These are phyloP conservation scores for Creontiades dilutus DNA, from an alignment of 2,888 invertebrate species.

Conservation along the genomic window DNA sequence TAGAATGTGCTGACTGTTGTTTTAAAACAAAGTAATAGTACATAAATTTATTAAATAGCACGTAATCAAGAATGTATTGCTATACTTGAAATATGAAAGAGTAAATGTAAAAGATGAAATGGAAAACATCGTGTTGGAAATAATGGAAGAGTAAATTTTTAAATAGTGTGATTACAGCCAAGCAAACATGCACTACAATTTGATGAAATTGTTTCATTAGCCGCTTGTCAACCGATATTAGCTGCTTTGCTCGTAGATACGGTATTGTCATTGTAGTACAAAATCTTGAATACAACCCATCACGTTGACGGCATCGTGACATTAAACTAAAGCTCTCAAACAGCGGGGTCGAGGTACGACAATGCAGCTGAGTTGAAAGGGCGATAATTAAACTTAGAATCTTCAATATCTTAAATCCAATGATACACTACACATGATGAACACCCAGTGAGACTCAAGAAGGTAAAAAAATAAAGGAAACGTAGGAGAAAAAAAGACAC, in stretches of 20 bases:
- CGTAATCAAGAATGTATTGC: no score
- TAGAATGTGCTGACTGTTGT: no score
- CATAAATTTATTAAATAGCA: no score
- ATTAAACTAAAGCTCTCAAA: no score
- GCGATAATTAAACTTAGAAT: not conserved
- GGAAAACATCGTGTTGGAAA: not conserved
- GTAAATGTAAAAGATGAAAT: not conserved
- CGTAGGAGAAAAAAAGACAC: not conserved
- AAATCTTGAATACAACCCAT: no score
- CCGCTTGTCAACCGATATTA: not conserved
- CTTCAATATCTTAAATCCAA: not conserved
- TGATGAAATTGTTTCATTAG: not conserved
- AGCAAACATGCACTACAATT: slow-evolving; percentile 14
- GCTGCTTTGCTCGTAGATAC: slow-evolving; percentile 5
- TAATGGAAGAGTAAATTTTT: not conserved
- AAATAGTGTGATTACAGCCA: slow-evolving; percentile 5
- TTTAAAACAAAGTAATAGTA: no score
- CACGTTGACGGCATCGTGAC: no score
- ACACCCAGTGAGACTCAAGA: slow-evolving; percentile 28
- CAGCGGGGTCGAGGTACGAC: not conserved
- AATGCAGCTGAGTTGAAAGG: slow-evolving; percentile 15
- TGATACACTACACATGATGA: not conserved
- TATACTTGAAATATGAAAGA: not conserved
- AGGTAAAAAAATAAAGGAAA: not conserved
- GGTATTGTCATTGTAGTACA: not conserved